Evolutionary conservation across 1,140 invertebrate genomes (phyloP), one percentile per base, ranked within the genome.

Genomic region (Brachionus asplanchnoidis): DNA sequence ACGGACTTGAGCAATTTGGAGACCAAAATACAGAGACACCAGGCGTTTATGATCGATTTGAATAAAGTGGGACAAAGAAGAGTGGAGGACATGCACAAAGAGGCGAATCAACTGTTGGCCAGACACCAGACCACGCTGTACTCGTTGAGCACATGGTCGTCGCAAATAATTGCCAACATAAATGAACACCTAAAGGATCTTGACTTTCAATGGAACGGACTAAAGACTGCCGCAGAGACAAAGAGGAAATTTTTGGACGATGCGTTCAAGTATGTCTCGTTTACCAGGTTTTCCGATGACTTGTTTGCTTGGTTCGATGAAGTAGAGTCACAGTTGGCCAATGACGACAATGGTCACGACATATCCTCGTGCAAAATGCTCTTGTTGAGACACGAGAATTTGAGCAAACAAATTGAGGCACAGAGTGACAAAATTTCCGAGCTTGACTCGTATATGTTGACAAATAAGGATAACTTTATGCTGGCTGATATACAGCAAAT

Each of bases 11-110:
- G 92, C 50, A 97, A 98, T 88, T 90, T 99, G 50, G 95, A 96
- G 85, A 92, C 95, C 2, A 98, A 98, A 89, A 90, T 98, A 2
- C 95, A 98, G 89, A 98, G 98, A 88, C 97, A 99, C 88, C 96
- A 98, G 89, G 97, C 97, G 0, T 98, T 99, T 88, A 96, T 98
- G 88, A 91, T 96, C 20, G 97, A 99, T 88, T 89, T 99, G 6
- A 88, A 88, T 2, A 60, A 46, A 20, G n/a, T 20, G 0, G 79
- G 79, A 36, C 53, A 68, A 42, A 68, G 40, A 65, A 8, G 79
- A 60, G 79, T 82, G 7, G 53, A 68, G 23, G 79, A 68, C 60
- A 42, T 82, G 9, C 53, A 82, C 53, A 68, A 82, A 68, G 53
- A 82, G 26, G 79, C 79, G 3, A 44, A 44, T 7, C 17, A 44